phyloP scores from a whole-genome alignment of 2,113 vertebrate genomes.

The Hypomesus transpacificus region DNA sequence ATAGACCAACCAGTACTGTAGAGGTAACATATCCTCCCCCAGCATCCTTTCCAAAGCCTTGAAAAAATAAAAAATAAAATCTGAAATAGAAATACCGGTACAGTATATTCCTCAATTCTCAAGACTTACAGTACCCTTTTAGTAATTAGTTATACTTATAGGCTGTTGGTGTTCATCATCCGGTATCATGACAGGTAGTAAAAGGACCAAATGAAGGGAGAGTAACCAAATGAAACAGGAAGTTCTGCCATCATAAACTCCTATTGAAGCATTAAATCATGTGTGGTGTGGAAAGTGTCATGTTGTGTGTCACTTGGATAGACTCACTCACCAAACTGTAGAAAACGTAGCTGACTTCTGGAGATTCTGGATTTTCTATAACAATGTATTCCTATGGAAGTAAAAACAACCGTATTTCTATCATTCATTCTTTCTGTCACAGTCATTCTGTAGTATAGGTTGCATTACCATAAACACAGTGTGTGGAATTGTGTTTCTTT shows the following conservation, averaged over 20 bases:
- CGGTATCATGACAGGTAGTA: constrained; percentile 58
- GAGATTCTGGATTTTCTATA: neutral
- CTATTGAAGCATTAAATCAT: constrained; percentile 24
- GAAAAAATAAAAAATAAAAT: constrained; percentile 27
- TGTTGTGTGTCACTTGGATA: neutral
- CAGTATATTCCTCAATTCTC: constrained; percentile 27
- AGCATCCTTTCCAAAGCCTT: constrained; percentile 30
- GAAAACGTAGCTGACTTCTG: neutral
- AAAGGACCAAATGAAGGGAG: constrained; percentile 40
- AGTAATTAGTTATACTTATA: constrained; percentile 52
- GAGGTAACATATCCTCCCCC: constrained; percentile 33
- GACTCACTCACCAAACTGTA: neutral
- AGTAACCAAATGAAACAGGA: constrained; percentile 52
- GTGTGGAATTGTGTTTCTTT: too few relatives aligned
- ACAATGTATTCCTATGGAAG: neutral
- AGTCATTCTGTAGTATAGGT: neutral
- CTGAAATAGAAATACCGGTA: too few relatives aligned
- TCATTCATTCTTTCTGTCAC: neutral
- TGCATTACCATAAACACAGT: neutral
- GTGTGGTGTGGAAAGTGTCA: neutral
- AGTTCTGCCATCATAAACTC: constrained; percentile 34
- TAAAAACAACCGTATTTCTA: neutral
- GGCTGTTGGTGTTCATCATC: constrained; percentile 44
- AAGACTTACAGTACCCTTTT: constrained; percentile 44
- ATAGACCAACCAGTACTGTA: constrained; percentile 22